Percentiles rank a stretch among this genome's conserved stretches.
These are phyloP conservation scores for Leuciscus idus DNA, from an alignment of 2,113 vertebrate species.

Conservation along the genomic window DNA sequence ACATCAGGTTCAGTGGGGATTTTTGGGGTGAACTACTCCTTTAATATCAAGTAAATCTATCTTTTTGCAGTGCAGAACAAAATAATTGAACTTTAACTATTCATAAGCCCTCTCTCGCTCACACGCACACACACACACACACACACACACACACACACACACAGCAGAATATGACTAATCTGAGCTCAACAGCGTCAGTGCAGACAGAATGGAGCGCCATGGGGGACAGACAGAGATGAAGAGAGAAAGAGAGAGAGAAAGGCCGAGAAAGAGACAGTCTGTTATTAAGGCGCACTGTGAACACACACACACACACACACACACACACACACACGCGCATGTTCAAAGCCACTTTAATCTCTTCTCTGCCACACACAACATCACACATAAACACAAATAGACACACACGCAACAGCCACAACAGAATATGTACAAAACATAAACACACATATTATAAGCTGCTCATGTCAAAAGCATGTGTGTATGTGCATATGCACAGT, in stretches of 20 bases:
- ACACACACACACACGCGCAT: background rate
- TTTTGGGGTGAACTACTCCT: background rate
- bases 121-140: background rate
- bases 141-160: slow-evolving; percentile 15
- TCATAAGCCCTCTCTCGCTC: slow-evolving; percentile 17
- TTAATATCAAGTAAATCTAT: background rate
- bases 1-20: background rate
- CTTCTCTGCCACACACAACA: slow-evolving; percentile 23
- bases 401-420: background rate
- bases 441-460: background rate
- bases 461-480: background rate
- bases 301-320: slow-evolving; percentile 6
- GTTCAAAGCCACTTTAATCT: slow-evolving; percentile 41
- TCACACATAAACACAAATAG: slow-evolving; percentile 44
- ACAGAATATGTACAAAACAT: background rate
- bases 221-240: slow-evolving; percentile 5
- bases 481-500: background rate
- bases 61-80: background rate
- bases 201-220: slow-evolving; percentile 19
- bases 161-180: slow-evolving; percentile 29
- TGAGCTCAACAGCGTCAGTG: slow-evolving; percentile 25
- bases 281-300: too few species aligned
- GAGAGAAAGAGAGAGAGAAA: slow-evolving; percentile 5
- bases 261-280: background rate
- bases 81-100: slow-evolving; percentile 23